phyloP scores from a whole-genome alignment of 1,140 invertebrate species.

The Listronotus bonariensis region DNA sequence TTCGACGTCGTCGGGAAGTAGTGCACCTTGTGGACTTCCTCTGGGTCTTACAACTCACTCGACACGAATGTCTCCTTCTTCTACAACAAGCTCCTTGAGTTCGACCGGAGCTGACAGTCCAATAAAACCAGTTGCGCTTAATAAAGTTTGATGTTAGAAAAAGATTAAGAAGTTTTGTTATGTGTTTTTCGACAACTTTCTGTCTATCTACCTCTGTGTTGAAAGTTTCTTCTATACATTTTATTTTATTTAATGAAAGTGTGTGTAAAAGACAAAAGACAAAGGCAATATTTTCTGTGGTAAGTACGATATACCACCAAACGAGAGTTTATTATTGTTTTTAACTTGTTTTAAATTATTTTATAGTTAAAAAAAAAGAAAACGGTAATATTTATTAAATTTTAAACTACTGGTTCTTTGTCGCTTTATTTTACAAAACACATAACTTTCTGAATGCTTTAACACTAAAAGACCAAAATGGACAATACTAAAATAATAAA shows the following conservation, averaged over 20 bases:
- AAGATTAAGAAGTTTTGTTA: neutral
- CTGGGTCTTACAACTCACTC: conserved; percentile 48
- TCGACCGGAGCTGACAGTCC: conserved; percentile 52
- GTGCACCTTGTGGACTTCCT: conserved; percentile 34
- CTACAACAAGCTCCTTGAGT: conserved; percentile 46
- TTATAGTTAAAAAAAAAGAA: too few species aligned
- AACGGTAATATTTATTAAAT: too few species aligned
- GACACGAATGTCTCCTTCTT: conserved; percentile 49
- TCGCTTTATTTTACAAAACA: conserved; percentile 50
- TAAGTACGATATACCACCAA: neutral
- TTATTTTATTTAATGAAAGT: neutral
- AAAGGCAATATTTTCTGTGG: neutral
- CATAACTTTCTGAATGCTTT: conserved; percentile 29
- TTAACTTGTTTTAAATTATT: too few species aligned
- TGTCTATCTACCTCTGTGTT: conserved; percentile 30
- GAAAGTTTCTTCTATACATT: neutral
- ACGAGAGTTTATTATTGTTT: neutral
- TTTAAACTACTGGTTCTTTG: neutral
- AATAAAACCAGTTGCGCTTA: conserved; percentile 53
- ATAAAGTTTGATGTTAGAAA: conserved; percentile 53
- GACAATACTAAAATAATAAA: conserved; percentile 50
- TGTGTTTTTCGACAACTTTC: conserved; percentile 5
- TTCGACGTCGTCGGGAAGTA: conserved; percentile 29
- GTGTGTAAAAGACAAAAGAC: neutral
- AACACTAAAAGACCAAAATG: conserved; percentile 44